Percentiles rank a stretch among this genome's conserved stretches.
Evolutionary conservation across 2,888 invertebrate species (phyloP).

Genomic region (Mythimna loreyi): DNA sequence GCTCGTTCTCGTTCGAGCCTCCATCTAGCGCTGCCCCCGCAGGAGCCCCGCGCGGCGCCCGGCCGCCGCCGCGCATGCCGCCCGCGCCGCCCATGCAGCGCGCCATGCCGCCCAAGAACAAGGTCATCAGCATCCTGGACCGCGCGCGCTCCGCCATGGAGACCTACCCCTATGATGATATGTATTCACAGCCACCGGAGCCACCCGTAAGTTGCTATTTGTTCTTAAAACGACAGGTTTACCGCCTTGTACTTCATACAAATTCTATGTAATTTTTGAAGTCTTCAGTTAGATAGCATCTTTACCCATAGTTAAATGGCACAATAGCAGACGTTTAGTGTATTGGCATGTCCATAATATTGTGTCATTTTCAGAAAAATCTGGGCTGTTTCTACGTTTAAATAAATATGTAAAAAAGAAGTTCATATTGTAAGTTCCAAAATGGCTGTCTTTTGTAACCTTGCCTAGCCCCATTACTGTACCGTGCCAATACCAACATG

Average conservation of each 20-base stretch:
- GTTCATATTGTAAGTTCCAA: no score
- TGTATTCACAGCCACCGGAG: conserved; percentile 77
- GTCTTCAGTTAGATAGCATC: no score
- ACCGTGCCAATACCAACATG: no score
- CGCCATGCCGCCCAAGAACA: conserved; percentile 91
- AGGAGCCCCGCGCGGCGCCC: conserved; percentile 65
- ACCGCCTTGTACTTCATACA: neutral
- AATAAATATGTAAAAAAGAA: no score
- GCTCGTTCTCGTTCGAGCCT: conserved; percentile 52
- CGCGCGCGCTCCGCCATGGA: conserved; percentile 96
- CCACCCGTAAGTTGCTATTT: conserved; percentile 74
- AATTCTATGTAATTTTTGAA: neutral
- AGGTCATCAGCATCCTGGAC: conserved; percentile 96
- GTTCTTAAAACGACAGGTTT: neutral
- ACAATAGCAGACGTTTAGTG: no score
- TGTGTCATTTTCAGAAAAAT: no score
- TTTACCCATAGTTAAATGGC: no score
- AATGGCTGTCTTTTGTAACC: no score
- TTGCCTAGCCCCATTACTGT: no score
- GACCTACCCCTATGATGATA: conserved; percentile 92
- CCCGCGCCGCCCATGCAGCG: conserved; percentile 90
- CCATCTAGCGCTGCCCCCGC: conserved; percentile 65
- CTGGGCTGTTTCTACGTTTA: no score
- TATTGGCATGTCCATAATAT: no score
- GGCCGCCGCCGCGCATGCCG: conserved; percentile 70